Base-by-base conservation (phyloP, 1,140 invertebrate species). In the Drosophila obscura region DNA sequence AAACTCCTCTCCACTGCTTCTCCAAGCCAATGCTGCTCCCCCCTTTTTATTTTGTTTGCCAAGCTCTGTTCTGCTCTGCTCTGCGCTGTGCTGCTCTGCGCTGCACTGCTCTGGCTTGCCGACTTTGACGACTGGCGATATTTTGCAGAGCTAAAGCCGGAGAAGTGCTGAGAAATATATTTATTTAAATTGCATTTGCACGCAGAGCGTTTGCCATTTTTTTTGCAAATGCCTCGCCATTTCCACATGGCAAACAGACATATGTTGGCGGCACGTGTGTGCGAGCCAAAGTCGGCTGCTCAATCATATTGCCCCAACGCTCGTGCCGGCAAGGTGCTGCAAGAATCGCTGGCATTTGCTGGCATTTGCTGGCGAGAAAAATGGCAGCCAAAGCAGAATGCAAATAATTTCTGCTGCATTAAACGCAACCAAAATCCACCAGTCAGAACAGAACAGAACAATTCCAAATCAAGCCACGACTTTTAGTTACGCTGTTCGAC, bases 111-210 rank as follows among this genome's bases (percentile, higher is more conserved):
- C 79, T 80, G 78, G 68, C 71, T 82, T 87, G 50, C 50, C 77
- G 69, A 76, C 82, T 87, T 77, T 60, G 60, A 79, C 68, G 53
- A 48, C 24, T 63, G 56, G 28, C 56, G 65, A 74, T 82, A 81
- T 64, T 77, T 77, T 59, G 28, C 19, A 45, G 55, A 60, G 39
- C 60, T 2, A 50, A 19, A 57, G 65, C 62, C 52, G 53, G 53
- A 66, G 49, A 44, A 74, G 77, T 64, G 53, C 75, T 61, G 41
- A 83, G 49, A 88, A 83, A 88, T 88, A 74, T 80, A 80, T 88
- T 83, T 88, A 88, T 83, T 88, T 88, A 88, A 88, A 88, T 80
- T 77, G 83, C 74, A 69, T 53, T 53, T 53, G 65, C 78, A 77
- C 61, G 64, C 77, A 63, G 59, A 45, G 48, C 49, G 43, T 4